phyloP scores from a whole-genome alignment of 37 sponge, comb jelly and placozoan species.

The Beroe ovata region DNA sequence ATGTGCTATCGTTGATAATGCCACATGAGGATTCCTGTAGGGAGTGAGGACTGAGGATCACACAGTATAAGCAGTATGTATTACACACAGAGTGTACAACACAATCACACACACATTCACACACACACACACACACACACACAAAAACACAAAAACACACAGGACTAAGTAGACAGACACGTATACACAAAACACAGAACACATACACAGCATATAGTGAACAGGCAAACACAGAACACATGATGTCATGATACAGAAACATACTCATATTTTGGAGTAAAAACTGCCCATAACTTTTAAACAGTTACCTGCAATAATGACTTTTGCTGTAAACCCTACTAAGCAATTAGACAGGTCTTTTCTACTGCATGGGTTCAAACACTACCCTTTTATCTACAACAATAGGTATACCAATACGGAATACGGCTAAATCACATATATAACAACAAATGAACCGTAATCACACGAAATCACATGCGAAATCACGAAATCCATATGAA shows the following conservation, averaged over 20 bases:
- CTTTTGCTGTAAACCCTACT: too few species aligned
- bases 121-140: neutral
- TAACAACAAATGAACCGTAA: too few species aligned
- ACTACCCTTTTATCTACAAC: too few species aligned
- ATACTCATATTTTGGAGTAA: too few species aligned
- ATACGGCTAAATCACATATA: too few species aligned
- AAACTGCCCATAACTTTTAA: too few species aligned
- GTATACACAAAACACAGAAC: neutral
- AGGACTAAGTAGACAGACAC: neutral
- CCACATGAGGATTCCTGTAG: conserved; percentile 36
- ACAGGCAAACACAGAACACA: neutral
- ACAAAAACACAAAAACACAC: neutral
- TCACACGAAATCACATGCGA: too few species aligned
- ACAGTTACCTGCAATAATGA: too few species aligned
- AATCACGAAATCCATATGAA: too few species aligned
- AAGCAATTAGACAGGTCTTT: too few species aligned
- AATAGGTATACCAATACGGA: too few species aligned
- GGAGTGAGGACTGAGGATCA: neutral
- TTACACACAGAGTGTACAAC: neutral
- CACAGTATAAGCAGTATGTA: neutral
- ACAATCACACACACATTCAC: neutral
- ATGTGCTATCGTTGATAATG: conserved; percentile 64
- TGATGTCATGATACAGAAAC: neutral
- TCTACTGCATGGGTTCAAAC: too few species aligned
- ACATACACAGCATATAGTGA: neutral